Evolutionary conservation across 2,888 invertebrate genomes (phyloP), one percentile per base, ranked within the genome.

Genomic region (Gymnocheta viridis): DNA sequence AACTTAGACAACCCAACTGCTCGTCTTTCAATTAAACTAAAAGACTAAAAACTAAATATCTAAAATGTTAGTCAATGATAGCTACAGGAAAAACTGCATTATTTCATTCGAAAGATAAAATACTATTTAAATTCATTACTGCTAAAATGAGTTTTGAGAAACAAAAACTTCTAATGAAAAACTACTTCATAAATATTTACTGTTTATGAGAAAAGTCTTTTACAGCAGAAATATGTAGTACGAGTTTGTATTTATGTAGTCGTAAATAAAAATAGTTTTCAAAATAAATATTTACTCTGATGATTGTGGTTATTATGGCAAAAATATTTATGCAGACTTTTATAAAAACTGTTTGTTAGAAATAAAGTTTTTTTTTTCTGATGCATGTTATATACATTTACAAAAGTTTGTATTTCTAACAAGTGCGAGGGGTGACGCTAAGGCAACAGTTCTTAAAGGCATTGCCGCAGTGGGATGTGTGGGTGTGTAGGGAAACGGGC

Each of bases 211-310:
- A n/a, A n/a, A n/a, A n/a, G n/a, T n/a, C n/a, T n/a, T n/a, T n/a
- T n/a, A n/a, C n/a, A n/a, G n/a, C n/a, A n/a, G 1, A 19, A 66
- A 4, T 3, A 56, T 17, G 7, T 17, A 9, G 29, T 7, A 24
- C 12, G 12, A 24, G 14, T 51, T 22, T 5, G 19, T 7, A 29
- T 56, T 56, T n/a, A 6, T 56, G 14, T 32, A 32, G 7, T 5
- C 32, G 32, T 9, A 29, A 19, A 7, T 3, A 47, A 47, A 29
- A 12, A 32, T 66, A 29, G 17, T 49, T 49, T 66, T 7, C 32
- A 9, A 67, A 67, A 54, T 12, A 69, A 66, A 69, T 69, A 51
- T 69, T 69, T 69, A 27, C 27, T 69, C 51, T 54, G 14, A 38
- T 69, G 54, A 38, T 24, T 69, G 29, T n/a, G 49, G 66, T 32